Conservation (phyloP, 2,797 vertebrate genomes). For the Epinephelus coioides region DNA sequence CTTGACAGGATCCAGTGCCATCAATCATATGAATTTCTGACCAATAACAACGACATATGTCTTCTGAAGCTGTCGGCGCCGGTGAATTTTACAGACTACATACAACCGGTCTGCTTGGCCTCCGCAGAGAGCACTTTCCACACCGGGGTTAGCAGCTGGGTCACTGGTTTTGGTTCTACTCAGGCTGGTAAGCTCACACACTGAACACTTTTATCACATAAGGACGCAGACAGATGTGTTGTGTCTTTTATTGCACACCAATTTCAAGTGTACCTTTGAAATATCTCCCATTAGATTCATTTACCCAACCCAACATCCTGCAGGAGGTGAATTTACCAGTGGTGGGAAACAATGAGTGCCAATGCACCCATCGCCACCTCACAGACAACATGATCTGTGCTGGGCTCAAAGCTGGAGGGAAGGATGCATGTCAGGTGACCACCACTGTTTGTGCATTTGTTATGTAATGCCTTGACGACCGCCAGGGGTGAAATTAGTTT, state of each 20-base stretch:
- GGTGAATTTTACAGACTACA: slow-evolving; percentile 58
- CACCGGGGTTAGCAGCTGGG: slow-evolving; percentile 45
- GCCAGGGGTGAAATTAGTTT: not conserved
- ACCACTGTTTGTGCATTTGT: not conserved
- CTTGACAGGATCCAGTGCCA: fast-evolving
- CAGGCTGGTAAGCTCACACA: slow-evolving; percentile 6
- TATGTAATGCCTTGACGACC: not conserved
- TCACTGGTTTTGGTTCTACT: slow-evolving; percentile 22
- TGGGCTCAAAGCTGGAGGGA: slow-evolving; percentile 43
- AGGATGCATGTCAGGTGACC: slow-evolving; percentile 76
- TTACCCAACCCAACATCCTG: not conserved
- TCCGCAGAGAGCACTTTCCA: slow-evolving; percentile 36
- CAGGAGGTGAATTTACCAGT: slow-evolving; percentile 72
- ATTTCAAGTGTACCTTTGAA: not conserved
- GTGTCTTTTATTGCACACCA: not conserved
- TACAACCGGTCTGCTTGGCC: slow-evolving; percentile 83
- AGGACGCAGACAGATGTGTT: not conserved
- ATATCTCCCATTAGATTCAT: slow-evolving; percentile 2
- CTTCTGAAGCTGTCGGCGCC: slow-evolving; percentile 57
- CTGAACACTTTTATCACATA: not conserved
- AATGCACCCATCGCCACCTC: fast-evolving
- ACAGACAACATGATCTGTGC: slow-evolving; percentile 75
- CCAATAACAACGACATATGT: not conserved
- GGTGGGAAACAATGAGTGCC: slow-evolving; percentile 69
- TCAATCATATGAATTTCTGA: fast-evolving